These are phyloP conservation scores for Oscheius sp. DNA, from an alignment of 2,888 invertebrate species.

Conservation along the genomic window DNA sequence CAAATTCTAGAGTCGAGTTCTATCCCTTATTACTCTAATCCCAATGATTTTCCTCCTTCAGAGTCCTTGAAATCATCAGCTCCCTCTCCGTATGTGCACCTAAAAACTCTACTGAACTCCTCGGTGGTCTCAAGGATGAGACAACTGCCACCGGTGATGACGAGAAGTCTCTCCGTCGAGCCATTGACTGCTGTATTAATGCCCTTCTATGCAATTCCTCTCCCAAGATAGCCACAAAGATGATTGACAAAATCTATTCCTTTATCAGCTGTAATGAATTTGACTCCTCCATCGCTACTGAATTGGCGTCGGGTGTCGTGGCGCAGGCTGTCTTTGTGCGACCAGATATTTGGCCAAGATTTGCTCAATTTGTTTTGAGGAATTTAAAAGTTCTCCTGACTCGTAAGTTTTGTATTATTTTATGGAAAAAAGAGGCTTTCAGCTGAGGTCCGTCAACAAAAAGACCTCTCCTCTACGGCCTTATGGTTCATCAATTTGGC, in stretches of 20 bases:
- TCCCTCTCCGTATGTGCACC: conserved; percentile 38
- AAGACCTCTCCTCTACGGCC: conserved; percentile 31
- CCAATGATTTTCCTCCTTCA: too few relatives aligned
- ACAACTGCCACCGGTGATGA: conserved; percentile 27
- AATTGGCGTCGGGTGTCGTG: conserved; percentile 33
- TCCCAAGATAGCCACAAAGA: conserved; percentile 6
- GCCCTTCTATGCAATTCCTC: conserved; percentile 26
- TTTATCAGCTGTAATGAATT: conserved; percentile 36
- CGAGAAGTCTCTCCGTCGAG: conserved; percentile 10
- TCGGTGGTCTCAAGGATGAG: conserved; percentile 34
- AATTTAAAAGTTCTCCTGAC: conserved; percentile 37
- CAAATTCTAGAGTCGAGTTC: too few relatives aligned
- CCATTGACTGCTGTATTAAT: conserved; percentile 27
- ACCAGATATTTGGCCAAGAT: conserved; percentile 28
- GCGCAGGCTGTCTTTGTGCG: conserved; percentile 30
- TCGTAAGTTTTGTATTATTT: conserved; percentile 19
- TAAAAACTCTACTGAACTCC: conserved; percentile 30
- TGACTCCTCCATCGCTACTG: conserved; percentile 36
- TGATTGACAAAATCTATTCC: conserved; percentile 33
- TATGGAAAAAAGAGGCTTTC: neutral
- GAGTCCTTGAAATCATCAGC: conserved; percentile 21
- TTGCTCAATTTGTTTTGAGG: conserved; percentile 32
- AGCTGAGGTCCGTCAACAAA: conserved; percentile 35
- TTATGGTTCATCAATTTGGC: conserved; percentile 40
- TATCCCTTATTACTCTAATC: too few relatives aligned